Evolutionary conservation across 2,113 vertebrate genomes (phyloP), one percentile per base, ranked within the genome.

Genomic region (Carollia perspicillata): DNA sequence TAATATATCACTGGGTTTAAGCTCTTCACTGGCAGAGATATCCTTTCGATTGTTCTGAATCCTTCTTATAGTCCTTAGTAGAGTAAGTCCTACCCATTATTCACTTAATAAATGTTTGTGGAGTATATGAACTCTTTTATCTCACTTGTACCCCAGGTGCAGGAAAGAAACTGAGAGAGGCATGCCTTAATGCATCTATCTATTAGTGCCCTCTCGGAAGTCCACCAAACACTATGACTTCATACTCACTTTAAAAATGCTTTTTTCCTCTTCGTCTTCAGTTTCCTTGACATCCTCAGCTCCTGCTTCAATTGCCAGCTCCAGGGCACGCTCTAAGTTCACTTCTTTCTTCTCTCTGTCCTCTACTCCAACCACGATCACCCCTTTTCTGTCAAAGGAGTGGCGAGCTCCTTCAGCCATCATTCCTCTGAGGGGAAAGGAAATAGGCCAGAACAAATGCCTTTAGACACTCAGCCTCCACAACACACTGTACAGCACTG

Each of bases 281-380:
- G 94, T 95, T 92, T 99, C 99, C 28, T 97, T 96, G 69, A 99
- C 99, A 47, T 99, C 99, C 92, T 99, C 99, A 0, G 99, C 99
- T 93, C 99, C 99, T 0, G 98, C 98, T 97, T 99, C 99, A 2
- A 99, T 98, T 8, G 99, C 99, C 97, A 99, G 96, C 93, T 99
- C 99, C 53, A 99, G 97, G n/a, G 99, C 99, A 83, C 49, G 97
- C 51, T 99, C 99, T 2, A 97, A 74, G 3, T 97, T 97, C 89
- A 99, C 58, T 40, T 90, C 74, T 28, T 86, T 97, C 80, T 97
- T 97, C 4, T 97, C 96, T 65, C n/a, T 74, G 80, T 98, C 98
- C 78, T 98, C 97, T 3, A 97, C 96, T 3, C 88, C 96, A 53
- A 98, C 98, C 17, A 96, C 71, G 2, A 99, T 98, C 66, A 99